Evolutionary conservation across 2,888 invertebrate genomes (phyloP), one percentile per base, ranked within the genome.

Genomic region (Brachypalpus laphriformis): DNA sequence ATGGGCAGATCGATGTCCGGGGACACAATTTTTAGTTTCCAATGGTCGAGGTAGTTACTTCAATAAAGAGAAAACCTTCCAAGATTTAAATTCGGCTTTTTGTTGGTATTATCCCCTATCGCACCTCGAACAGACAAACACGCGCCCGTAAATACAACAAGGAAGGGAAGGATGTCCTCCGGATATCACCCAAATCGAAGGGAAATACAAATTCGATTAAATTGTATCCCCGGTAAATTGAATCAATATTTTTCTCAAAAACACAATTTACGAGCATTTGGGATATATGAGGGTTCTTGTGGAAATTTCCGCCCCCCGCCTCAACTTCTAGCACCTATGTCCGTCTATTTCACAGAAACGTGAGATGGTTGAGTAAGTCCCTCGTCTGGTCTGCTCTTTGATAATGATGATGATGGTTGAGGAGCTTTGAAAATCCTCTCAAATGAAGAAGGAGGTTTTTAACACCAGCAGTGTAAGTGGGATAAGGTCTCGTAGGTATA

Each of bases 171-270:
- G 11, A 34, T 54, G 37, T 57, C 37, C 22, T 14, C 61, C 70
- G 75, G 74, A 81, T 81, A 81, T 68, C 42, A 57, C 22, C 74
- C 75, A 54, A 57, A 75, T 81, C 28, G 66, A 77, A 71, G 31
- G 77, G 71, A 71, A 72, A 66, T 77, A 82, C 66, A 65, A 72
- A 72, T 82, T 82, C 82, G 70, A 82, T 82, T 82, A 82, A 76
- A 77, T 40, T 76, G 59, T 77, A 82, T 77, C 71, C 65, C 51
- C 65, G 28, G 59, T 82, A 72, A 76, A 82, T 76, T 82, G 82
- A 77, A 82, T 82, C 71, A 77, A 82, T 82, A 77, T 71, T 77
- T 76, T 82, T 76, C 63, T 57, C 34, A 68, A 56, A 68, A 56
- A 68, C 20, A 40, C 40, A 66, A 59, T 76, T 66, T 76, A 66